phyloP scores from a whole-genome alignment of 2,888 invertebrate genomes.

The Drosophila borealis region DNA sequence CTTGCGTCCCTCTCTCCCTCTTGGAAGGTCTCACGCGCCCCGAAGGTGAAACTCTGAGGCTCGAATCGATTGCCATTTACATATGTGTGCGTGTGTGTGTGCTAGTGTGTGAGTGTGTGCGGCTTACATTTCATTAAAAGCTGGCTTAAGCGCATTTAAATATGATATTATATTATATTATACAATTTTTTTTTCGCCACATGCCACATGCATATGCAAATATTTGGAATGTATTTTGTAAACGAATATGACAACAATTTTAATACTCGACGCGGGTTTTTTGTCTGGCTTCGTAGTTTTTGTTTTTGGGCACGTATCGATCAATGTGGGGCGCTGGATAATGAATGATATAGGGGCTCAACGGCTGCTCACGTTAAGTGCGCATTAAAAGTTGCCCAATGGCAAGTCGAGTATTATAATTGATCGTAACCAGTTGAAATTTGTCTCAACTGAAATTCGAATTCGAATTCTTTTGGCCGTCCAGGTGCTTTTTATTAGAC shows the following conservation, averaged over 20 bases:
- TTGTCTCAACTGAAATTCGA: slow-evolving; percentile 13
- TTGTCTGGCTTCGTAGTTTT: slow-evolving; percentile 9
- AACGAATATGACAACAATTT: slow-evolving; percentile 54
- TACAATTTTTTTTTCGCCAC: slow-evolving; percentile 54
- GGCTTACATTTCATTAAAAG: slow-evolving; percentile 74
- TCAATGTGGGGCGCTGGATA: slow-evolving; percentile 21
- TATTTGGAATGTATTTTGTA: slow-evolving; percentile 66
- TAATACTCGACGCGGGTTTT: slow-evolving; percentile 22
- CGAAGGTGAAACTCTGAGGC: slow-evolving; percentile 71
- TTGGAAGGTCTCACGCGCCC: slow-evolving; percentile 71
- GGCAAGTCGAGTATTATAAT: slow-evolving; percentile 13
- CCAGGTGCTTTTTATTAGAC: background rate
- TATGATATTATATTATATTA: slow-evolving; percentile 61
- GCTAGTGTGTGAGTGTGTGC: slow-evolving; percentile 16
- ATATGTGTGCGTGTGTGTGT: slow-evolving; percentile 8
- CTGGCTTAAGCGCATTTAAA: slow-evolving; percentile 71
- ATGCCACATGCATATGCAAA: slow-evolving; percentile 59
- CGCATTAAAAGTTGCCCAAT: slow-evolving; percentile 31
- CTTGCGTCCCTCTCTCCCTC: slow-evolving; percentile 1
- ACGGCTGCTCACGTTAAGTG: slow-evolving; percentile 7
- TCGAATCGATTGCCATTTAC: slow-evolving; percentile 49
- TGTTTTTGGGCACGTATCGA: slow-evolving; percentile 37
- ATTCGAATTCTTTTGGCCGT: background rate
- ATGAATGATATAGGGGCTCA: slow-evolving; percentile 14
- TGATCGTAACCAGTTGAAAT: slow-evolving; percentile 25